Percentiles rank a stretch among this genome's conserved stretches.
These are phyloP conservation scores for Netelia virgata DNA, from an alignment of 2,888 invertebrate species.

Conservation along the genomic window DNA sequence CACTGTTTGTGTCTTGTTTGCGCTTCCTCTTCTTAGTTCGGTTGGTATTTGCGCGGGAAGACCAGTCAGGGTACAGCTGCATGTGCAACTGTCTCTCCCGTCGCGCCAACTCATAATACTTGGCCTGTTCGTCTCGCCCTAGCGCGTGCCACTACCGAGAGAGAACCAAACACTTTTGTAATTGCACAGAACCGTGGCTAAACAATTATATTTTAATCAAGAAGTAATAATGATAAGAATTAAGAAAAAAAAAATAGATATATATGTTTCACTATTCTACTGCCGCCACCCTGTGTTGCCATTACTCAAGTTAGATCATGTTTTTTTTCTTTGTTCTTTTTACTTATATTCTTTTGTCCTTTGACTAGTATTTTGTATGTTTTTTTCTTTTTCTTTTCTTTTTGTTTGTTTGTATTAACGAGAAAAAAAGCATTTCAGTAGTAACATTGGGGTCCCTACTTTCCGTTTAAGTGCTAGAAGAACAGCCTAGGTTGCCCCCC, in stretches of 20 bases:
- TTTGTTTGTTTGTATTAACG: slow-evolving; percentile 48
- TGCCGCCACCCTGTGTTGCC: slow-evolving; percentile 83
- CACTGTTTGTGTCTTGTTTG: slow-evolving; percentile 98
- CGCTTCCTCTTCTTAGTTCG: slow-evolving; percentile 99
- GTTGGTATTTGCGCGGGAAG: slow-evolving; percentile 99
- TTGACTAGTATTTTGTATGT: slow-evolving; percentile 39
- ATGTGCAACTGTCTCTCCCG: slow-evolving; percentile 99
- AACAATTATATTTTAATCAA: slow-evolving; percentile 70
- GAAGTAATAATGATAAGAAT: slow-evolving; percentile 69
- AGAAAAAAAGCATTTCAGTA: slow-evolving; percentile 77
- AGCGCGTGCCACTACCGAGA: slow-evolving; percentile 98
- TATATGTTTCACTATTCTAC: slow-evolving; percentile 79
- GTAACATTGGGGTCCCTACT: slow-evolving; percentile 86
- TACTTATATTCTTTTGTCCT: slow-evolving; percentile 48
- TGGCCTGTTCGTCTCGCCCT: slow-evolving; percentile 99
- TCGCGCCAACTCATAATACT: slow-evolving; percentile 99
- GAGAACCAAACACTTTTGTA: slow-evolving; percentile 84
- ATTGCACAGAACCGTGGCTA: slow-evolving; percentile 77
- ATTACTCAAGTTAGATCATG: slow-evolving; percentile 77
- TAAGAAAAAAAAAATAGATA: slow-evolving; percentile 71
- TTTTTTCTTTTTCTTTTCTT: slow-evolving; percentile 57
- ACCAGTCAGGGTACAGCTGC: slow-evolving; percentile 99
- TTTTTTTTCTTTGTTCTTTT: slow-evolving; percentile 54
- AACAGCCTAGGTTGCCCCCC: slow-evolving; percentile 88
- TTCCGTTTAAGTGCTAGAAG: slow-evolving; percentile 89